A percentile compares a stretch with the other conserved stretches of the same genome.
phyloP scores from a whole-genome alignment of 2,113 vertebrate genomes.

The Passer montanus region DNA sequence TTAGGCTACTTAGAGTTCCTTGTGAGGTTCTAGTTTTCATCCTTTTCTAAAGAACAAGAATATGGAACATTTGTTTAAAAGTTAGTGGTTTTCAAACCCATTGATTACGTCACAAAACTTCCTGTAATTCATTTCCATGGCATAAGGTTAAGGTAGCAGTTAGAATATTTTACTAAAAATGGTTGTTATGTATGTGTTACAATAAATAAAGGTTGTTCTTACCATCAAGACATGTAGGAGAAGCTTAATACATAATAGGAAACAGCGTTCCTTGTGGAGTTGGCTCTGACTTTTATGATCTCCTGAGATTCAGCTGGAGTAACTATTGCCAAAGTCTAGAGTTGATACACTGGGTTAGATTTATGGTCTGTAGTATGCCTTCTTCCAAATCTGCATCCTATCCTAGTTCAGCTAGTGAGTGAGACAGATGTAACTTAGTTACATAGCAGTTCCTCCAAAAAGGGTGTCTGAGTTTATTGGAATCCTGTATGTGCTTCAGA shows the following conservation, averaged over 20 bases:
- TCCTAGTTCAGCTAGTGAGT: background rate
- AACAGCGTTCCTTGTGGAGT: background rate
- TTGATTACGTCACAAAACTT: background rate
- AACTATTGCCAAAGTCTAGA: background rate
- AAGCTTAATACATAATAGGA: background rate
- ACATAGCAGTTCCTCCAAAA: background rate
- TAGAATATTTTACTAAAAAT: background rate
- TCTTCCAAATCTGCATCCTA: background rate
- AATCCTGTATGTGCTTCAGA: background rate
- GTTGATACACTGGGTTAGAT: background rate
- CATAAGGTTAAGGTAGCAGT: background rate
- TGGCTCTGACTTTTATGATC: background rate
- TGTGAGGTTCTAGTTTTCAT: background rate
- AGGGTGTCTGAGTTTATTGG: background rate
- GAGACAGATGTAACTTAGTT: background rate
- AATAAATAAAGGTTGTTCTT: background rate
- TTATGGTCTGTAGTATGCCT: background rate
- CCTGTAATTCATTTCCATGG: background rate
- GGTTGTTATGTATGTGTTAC: background rate
- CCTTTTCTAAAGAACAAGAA: background rate
- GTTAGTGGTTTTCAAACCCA: background rate
- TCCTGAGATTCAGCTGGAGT: background rate
- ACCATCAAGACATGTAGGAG: background rate
- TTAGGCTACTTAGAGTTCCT: background rate
- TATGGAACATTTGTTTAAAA: background rate